Conservation (phyloP, 2,888 invertebrate species). For the Melieria crassipennis region DNA sequence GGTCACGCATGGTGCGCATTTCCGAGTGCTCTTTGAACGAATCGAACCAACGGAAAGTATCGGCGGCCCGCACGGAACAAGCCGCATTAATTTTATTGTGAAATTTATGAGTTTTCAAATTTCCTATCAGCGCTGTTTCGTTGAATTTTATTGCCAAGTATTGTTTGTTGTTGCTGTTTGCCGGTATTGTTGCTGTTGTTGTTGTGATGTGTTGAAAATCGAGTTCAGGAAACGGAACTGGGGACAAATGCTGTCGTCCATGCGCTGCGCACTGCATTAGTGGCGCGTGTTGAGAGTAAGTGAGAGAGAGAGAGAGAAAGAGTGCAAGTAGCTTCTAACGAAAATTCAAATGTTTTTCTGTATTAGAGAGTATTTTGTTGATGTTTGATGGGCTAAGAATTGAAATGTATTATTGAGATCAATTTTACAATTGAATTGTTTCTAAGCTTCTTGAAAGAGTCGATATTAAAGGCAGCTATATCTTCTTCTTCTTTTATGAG, state of each 20-base stretch:
- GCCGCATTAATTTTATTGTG: conserved; percentile 38
- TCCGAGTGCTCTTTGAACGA: conserved; percentile 45
- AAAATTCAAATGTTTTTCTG: too few relatives aligned
- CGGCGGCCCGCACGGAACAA: not conserved
- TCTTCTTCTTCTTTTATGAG: too few relatives aligned
- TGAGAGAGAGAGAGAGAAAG: not conserved
- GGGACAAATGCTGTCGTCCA: not conserved
- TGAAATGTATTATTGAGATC: too few relatives aligned
- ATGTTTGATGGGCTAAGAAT: too few relatives aligned
- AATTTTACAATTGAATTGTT: too few relatives aligned
- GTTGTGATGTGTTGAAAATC: not conserved
- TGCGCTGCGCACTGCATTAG: not conserved
- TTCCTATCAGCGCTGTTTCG: conserved; percentile 25
- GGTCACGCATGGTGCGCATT: conserved; percentile 63
- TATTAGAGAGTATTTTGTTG: too few relatives aligned
- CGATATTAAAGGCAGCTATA: too few relatives aligned
- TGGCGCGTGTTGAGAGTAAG: not conserved
- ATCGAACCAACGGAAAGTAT: not conserved
- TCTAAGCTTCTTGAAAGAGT: too few relatives aligned
- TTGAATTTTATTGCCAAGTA: conserved; percentile 16
- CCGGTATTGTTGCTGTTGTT: not conserved
- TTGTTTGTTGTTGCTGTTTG: not conserved
- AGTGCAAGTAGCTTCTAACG: not conserved
- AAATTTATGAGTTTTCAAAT: conserved; percentile 59
- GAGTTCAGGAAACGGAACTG: not conserved